Base-by-base conservation (phyloP, 1,140 invertebrate species). In the Atta colombica region DNA sequence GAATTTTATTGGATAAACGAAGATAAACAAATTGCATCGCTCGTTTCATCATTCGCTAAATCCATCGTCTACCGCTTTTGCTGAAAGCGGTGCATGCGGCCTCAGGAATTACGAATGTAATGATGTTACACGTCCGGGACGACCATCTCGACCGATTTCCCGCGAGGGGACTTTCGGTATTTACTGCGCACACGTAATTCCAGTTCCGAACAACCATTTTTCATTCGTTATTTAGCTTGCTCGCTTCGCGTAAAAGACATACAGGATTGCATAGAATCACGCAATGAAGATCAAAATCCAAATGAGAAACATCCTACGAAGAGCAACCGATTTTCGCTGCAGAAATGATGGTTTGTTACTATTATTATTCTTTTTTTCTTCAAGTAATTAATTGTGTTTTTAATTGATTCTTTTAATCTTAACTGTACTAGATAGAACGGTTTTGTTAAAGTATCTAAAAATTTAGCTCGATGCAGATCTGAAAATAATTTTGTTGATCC, bases 171-270 rank as follows among this genome's bases (percentile, higher is more conserved):
- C 55, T 75, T 75, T 12, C 72, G 55, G 31, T 74, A 74, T 60
- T 74, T 74, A 74, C 31, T 60, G 31, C 53, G 31, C 53, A 51
- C 71, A 58, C 71, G 31, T 58, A 74, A 74, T 74, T 74, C 31
- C 3, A 18, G 31, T n/a, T 10, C n/a, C 28, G 18, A n/a, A 16
- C 28, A 58, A 58, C 18, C 35, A 60, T 25, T 31, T 31, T 21
- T 75, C 31, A 75, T 75, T 75, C 35, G 31, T 60, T 75, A 75
- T 75, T 75, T 45, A 75, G n/a, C 72, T 21, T 2, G 55, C 31
- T 60, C 31, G 66, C 14, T 16, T 3, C n/a, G 35, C 72, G 10
- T 51, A 18, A 60, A 60, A 75, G 55, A 31, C 6, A 39, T 0
- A 14, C 35, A 16, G 16, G n/a, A 75, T 75, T 60, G 31, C 53